Evolutionary conservation across 2,113 vertebrate genomes (phyloP).

Genomic region (Paedocypris sp.): DNA sequence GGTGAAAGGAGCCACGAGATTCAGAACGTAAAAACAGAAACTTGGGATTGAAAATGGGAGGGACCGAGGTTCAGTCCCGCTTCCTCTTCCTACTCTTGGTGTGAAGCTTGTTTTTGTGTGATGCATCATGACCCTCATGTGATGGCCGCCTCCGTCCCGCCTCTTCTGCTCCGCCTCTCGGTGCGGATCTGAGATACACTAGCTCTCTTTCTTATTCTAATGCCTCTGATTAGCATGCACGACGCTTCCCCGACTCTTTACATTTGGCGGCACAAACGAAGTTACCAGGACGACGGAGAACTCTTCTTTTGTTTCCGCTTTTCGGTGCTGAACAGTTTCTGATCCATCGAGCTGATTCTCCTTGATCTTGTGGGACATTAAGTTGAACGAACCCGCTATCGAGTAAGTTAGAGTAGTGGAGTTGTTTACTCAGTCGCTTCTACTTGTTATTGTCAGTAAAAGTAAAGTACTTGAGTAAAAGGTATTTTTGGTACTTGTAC

Average conservation of each 20-base stretch:
- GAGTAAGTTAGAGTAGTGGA: too few species aligned
- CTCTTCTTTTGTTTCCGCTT: conserved; percentile 25
- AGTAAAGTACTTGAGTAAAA: too few species aligned
- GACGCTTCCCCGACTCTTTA: conserved; percentile 31
- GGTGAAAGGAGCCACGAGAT: conserved; percentile 14
- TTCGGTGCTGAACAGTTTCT: too few species aligned
- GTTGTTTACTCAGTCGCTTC: too few species aligned
- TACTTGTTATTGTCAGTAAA: too few species aligned
- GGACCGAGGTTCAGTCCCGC: background rate
- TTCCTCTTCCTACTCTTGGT: background rate
- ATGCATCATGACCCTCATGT: conserved; percentile 59
- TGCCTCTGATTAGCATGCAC: conserved; percentile 56
- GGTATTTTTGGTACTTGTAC: too few species aligned
- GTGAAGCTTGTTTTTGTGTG: conserved; percentile 21
- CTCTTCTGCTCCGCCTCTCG: too few species aligned
- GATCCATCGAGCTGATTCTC: too few species aligned
- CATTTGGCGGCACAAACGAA: conserved; percentile 40
- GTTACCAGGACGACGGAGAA: conserved; percentile 36
- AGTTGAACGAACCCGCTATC: too few species aligned
- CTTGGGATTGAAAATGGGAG: background rate
- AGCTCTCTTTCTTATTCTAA: conserved; percentile 44
- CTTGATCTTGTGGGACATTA: too few species aligned
- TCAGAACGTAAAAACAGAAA: background rate
- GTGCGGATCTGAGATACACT: too few species aligned
- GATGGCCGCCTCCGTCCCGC: conserved; percentile 50